Evolutionary conservation across 2,113 vertebrate species (phyloP).

Genomic region (Amblyopsis rosae): DNA sequence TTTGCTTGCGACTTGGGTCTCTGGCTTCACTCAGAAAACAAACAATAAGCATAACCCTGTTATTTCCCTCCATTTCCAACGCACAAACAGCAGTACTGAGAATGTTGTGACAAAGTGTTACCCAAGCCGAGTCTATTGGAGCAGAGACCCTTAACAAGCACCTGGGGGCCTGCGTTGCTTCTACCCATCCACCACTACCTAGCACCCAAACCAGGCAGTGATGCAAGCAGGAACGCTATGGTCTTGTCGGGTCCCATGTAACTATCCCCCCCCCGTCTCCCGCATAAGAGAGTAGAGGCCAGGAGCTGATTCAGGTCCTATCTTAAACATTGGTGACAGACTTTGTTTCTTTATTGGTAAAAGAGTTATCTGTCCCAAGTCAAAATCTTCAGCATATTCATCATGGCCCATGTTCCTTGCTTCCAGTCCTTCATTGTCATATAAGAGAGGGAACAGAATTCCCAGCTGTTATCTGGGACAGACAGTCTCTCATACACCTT

Average conservation of each 20-base stretch:
- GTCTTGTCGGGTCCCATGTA: constrained; percentile 20
- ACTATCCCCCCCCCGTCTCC: constrained; percentile 16
- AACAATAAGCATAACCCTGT: too few relatives aligned
- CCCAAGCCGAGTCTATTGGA: constrained; percentile 32
- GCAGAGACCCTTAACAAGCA: constrained; percentile 24
- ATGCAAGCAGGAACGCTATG: constrained; percentile 20
- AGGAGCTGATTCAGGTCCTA: constrained; percentile 20
- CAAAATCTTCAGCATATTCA: constrained; percentile 46
- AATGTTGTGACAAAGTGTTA: constrained; percentile 17
- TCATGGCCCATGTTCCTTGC: constrained; percentile 29
- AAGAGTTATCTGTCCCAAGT: constrained; percentile 52
- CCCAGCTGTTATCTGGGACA: constrained; percentile 33
- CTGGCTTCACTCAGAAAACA: constrained; percentile 34
- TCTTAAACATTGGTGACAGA: constrained; percentile 28
- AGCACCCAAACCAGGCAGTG: constrained; percentile 20
- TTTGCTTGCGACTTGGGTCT: constrained; percentile 15
- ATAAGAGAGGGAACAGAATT: constrained; percentile 25
- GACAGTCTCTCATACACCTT: constrained; percentile 31
- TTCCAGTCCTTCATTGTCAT: constrained; percentile 36
- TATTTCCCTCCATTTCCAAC: background rate
- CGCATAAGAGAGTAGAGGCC: constrained; percentile 14
- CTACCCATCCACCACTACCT: too few relatives aligned
- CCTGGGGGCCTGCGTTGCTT: background rate
- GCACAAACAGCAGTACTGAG: constrained; percentile 10
- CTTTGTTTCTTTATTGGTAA: constrained; percentile 27